Evolutionary conservation across 2,888 invertebrate genomes (phyloP).

Genomic region (Megalurothrips usitatus): DNA sequence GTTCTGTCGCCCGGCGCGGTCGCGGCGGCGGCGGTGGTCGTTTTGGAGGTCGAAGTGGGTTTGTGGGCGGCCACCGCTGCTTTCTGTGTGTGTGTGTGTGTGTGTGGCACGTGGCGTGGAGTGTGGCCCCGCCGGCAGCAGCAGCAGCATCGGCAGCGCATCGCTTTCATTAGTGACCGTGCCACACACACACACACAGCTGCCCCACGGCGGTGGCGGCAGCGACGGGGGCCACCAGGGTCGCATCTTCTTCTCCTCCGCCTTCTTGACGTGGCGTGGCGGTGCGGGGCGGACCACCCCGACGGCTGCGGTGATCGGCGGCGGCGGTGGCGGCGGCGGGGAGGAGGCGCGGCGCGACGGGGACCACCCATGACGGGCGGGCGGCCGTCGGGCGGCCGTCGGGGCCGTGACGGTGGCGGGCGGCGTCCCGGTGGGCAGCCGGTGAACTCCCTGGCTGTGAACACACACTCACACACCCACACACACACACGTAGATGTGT

Average conservation of each 20-base stretch:
- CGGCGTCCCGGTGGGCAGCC: too few relatives aligned
- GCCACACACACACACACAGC: neutral
- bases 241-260: neutral
- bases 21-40: too few relatives aligned
- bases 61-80: too few relatives aligned
- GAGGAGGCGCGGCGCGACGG: neutral
- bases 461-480: too few relatives aligned
- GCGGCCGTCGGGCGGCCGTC: neutral
- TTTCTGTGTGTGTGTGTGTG: neutral
- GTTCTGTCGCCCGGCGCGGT: too few relatives aligned
- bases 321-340: too few relatives aligned
- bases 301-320: neutral
- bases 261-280: neutral
- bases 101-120: neutral
- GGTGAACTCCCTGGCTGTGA: too few relatives aligned
- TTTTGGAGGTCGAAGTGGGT: too few relatives aligned
- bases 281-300: neutral
- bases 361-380: slow-evolving; percentile 1
- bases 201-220: neutral
- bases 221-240: neutral
- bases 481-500: too few relatives aligned
- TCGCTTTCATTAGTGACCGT: neutral
- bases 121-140: neutral
- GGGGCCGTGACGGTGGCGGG: too few relatives aligned
- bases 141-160: too few relatives aligned